Evolutionary conservation across 2,888 invertebrate genomes (phyloP).

Genomic region (Thelaira solivaga): DNA sequence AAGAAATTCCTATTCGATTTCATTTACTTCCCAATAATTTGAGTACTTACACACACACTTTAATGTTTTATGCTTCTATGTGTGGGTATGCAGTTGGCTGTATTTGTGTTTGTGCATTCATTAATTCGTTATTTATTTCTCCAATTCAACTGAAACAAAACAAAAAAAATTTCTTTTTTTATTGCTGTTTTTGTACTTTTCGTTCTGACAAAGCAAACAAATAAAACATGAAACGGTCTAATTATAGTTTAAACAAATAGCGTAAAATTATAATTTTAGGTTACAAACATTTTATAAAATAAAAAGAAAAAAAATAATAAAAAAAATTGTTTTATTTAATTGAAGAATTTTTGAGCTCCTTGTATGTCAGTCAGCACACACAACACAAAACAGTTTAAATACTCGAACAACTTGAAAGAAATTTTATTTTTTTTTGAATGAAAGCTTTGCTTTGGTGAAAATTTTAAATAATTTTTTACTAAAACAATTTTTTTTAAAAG

Average conservation of each 20-base stretch:
- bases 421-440: no score
- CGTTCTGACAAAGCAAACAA: conserved; percentile 52
- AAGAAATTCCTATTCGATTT: not conserved
- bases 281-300: conserved; percentile 74
- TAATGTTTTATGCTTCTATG: not conserved
- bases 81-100: not conserved
- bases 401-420: no score
- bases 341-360: not conserved
- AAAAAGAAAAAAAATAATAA: no score
- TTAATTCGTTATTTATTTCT: not conserved
- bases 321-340: conserved; percentile 68
- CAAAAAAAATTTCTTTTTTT: not conserved
- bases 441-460: no score
- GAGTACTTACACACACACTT: not conserved
- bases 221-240: conserved; percentile 55
- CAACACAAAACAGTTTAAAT: no score
- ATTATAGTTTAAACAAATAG: conserved; percentile 60
- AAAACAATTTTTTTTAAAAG: no score
- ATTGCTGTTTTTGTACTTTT: not conserved
- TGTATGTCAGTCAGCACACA: no score
- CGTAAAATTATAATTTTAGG: conserved; percentile 62
- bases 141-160: conserved; percentile 6
- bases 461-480: no score
- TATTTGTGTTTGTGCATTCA: not conserved
- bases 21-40: no score